phyloP scores from a whole-genome alignment of 2,888 invertebrate genomes.

The Eilema depressum region DNA sequence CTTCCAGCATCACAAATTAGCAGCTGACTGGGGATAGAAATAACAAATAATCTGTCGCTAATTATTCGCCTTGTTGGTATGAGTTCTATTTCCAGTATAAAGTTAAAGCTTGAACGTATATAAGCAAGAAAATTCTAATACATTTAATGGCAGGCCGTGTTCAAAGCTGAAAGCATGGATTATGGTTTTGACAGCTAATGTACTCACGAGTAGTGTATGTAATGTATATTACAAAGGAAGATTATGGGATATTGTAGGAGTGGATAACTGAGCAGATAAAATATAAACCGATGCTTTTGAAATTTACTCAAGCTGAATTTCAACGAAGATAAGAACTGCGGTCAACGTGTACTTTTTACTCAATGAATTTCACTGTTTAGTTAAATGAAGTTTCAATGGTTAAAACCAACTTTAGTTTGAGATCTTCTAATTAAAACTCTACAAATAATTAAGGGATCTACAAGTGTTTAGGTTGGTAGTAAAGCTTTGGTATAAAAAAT shows the following conservation, averaged over 20 bases:
- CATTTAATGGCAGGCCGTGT: constrained; percentile 5
- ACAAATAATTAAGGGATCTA: too few species aligned
- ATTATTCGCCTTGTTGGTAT: background rate
- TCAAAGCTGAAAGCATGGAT: constrained; percentile 11
- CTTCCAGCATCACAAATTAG: too few species aligned
- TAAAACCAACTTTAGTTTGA: too few species aligned
- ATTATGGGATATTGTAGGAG: background rate
- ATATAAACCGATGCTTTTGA: background rate
- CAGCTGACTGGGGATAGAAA: background rate
- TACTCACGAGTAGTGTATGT: background rate
- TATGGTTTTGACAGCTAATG: constrained; percentile 14
- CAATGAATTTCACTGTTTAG: too few species aligned
- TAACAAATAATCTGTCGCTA: background rate
- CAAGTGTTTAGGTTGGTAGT: too few species aligned
- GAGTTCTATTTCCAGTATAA: background rate
- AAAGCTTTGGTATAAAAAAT: too few species aligned
- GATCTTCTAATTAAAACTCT: too few species aligned
- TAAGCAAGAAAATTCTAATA: background rate
- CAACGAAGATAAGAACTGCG: too few species aligned
- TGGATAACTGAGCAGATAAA: background rate
- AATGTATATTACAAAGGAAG: constrained; percentile 10
- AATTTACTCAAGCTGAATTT: background rate
- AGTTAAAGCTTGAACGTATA: background rate
- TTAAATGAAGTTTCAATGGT: too few species aligned
- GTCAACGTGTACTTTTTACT: too few species aligned